Evolutionary conservation across 2,888 invertebrate genomes (phyloP).

Genomic region (Phalangium opilio): DNA sequence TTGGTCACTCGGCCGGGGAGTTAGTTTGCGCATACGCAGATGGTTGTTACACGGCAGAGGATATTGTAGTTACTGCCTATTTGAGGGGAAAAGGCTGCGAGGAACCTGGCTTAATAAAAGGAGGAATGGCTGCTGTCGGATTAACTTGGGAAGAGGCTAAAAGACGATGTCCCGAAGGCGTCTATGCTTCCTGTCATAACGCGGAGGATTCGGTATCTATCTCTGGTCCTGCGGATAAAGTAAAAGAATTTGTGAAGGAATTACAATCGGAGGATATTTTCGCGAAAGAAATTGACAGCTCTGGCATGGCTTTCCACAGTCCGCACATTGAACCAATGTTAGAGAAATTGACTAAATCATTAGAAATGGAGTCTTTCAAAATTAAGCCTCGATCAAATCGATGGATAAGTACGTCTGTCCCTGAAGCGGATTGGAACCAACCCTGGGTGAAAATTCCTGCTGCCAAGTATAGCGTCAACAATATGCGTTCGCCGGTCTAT

Average conservation of each 20-base stretch:
- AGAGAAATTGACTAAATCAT: conserved; percentile 55
- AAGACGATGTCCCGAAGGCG: conserved; percentile 54
- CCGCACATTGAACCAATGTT: conserved; percentile 74
- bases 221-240: conserved; percentile 62
- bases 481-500: conserved; percentile 78
- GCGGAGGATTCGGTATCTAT: conserved; percentile 82
- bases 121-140: conserved; percentile 35
- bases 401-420: conserved; percentile 90
- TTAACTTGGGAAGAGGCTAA: conserved; percentile 63
- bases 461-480: conserved; percentile 89
- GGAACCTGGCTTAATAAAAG: conserved; percentile 49
- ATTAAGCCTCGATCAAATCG: conserved; percentile 54
- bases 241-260: conserved; percentile 50
- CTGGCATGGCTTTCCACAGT: conserved; percentile 87
- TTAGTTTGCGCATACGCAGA: conserved; percentile 95
- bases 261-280: conserved; percentile 60
- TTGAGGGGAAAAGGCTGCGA: conserved; percentile 59
- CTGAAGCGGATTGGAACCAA: conserved; percentile 63
- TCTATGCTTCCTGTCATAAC: conserved; percentile 88
- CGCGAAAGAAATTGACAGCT: conserved; percentile 68
- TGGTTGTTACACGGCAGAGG: conserved; percentile 81
- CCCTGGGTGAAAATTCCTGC: conserved; percentile 65
- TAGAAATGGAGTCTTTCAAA: conserved; percentile 66
- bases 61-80: conserved; percentile 68
- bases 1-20: conserved; percentile 91